Evolutionary conservation across 2,113 vertebrate species (phyloP), one percentile per base, ranked within the genome.

Genomic region (Brachypteracias leptosomus): DNA sequence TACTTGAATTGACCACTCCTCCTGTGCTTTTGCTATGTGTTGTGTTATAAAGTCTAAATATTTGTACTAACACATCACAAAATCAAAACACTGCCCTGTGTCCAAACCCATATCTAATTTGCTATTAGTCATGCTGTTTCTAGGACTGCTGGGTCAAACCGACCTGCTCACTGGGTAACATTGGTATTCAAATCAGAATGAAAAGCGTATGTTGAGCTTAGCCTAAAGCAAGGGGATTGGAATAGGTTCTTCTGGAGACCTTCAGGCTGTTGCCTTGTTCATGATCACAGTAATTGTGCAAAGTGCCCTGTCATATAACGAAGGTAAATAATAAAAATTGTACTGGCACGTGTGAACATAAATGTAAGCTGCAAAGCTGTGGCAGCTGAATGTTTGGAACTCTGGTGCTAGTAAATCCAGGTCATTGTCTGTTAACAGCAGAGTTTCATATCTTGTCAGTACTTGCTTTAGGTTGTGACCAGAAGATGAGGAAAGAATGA

Each of bases 101-200:
- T 95, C 76, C 73, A 95, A 75, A 91, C 33, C 33, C 33, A 4
- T 72, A 40, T 52, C 84, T 91, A 8, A 47, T 72, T 78, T 73
- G 61, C 35, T 78, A 8, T 93, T 91, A 82, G 68, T 95, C 91
- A 78, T 52, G 38, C 44, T 82, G 83, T 31, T 89, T 40, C 51
- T 87, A 57, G 57, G 51, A 63, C 31, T 66, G 3, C 67, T 49
- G 26, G 93, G 95, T 96, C 94, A 91, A 76, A 92, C 47, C 0
- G 92, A 95, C 93, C 92, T 47, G 42, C 38, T 94, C n/a, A 3
- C 24, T 77, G 82, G 63, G 33, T 74, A 35, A 28, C 13, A 15
- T 12, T 29, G 36, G 33, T 58, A 19, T 67, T 66, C 46, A 72
- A 54, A 62, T 47, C 47, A 2, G 44, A 81, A 75, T 71, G 36